Base-by-base conservation (phyloP, 2,113 vertebrate genomes). In the Halcyon malimbica region DNA sequence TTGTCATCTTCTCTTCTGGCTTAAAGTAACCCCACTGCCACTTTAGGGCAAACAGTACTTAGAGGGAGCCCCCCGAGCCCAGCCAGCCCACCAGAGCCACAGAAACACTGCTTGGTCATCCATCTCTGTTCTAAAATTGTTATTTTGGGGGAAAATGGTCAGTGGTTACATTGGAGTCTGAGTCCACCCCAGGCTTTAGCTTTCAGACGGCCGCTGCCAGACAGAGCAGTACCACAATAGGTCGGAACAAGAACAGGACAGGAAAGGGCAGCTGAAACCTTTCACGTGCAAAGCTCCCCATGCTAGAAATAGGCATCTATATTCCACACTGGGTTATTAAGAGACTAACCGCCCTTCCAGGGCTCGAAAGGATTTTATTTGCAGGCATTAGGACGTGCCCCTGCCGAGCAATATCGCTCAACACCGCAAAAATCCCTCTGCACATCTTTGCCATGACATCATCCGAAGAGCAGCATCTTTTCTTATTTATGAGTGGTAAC, bases 71-170 rank as follows among this genome's bases (percentile, higher is more conserved):
- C 44, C 31, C 70, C 1, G 0, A 15, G 18, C 59, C 68, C 71
- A 56, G 20, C 25, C 53, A 63, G 29, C 26, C n/a, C 51, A 11
- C 10, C 50, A 11, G n/a, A 0, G 13, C 14, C 62, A 28, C 56
- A 33, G n/a, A 5, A 28, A 16, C 54, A 10, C 46, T 2, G 3
- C 41, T 25, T 24, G 59, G 31, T 13, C 19, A 1, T 0, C 1
- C 0, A 16, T 15, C 67, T 11, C 0, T 1, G 21, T 11, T 11
- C 13, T 42, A 29, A 35, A n/a, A 2, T 1, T 8, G 57, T 53
- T 41, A 0, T 3, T 76, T 2, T 11, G 28, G 33, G 3, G 65
- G 5, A 3, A 2, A 25, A 2, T 0, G 11, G 21, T 3, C 51
- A 59, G 41, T 33, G 50, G 74, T 19, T 41, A 4, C 35, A 0